Conservation (phyloP, 2,888 invertebrate genomes). For the Lasioglossum villosulum region DNA sequence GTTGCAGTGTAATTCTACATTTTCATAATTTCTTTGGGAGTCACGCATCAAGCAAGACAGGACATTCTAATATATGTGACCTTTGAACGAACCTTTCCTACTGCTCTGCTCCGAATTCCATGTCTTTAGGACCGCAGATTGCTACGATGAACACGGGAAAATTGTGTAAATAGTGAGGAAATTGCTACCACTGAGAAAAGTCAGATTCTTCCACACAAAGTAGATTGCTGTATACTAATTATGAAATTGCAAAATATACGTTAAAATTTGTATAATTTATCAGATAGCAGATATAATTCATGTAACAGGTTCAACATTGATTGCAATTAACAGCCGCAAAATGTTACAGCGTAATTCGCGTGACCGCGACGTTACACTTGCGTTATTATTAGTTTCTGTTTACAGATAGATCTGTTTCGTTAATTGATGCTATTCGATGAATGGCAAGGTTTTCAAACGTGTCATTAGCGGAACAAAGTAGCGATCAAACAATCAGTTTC, state of each 20-base stretch:
- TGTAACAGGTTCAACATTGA: background rate
- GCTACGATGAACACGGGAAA: background rate
- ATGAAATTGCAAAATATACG: background rate
- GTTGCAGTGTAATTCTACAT: background rate
- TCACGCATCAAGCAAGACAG: background rate
- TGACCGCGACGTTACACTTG: background rate
- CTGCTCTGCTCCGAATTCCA: background rate
- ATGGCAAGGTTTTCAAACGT: background rate
- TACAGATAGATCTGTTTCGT: background rate
- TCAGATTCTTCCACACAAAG: background rate
- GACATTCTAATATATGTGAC: constrained; percentile 8
- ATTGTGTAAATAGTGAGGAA: background rate
- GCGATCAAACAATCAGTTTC: background rate
- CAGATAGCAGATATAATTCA: too few species aligned
- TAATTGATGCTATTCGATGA: background rate
- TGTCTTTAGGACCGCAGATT: background rate
- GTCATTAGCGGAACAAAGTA: background rate
- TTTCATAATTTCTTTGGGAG: background rate
- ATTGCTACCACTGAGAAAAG: background rate
- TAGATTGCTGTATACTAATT: background rate
- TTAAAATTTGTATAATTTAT: background rate
- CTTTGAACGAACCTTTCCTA: background rate
- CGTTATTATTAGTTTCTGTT: background rate
- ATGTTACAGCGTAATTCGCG: background rate
- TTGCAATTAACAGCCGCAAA: background rate